These are phyloP conservation scores for Sebastes minor DNA, from an alignment of 2,797 vertebrate genomes.

Conservation along the genomic window DNA sequence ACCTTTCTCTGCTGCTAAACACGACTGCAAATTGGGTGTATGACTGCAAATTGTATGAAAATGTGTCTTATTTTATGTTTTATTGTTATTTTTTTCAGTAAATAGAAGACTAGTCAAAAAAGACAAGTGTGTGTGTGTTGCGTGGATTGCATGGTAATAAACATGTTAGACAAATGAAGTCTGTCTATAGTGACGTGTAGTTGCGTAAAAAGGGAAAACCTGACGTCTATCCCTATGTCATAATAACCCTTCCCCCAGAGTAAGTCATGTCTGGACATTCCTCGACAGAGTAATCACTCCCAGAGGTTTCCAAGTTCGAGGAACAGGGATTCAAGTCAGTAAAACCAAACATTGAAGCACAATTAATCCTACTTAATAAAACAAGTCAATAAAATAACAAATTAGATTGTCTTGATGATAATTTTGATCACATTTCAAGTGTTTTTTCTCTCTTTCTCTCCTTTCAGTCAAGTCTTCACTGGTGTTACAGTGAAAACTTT, in stretches of 20 bases:
- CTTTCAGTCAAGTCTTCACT: no score
- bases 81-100: no score
- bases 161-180: not conserved
- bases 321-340: not conserved
- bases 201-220: slow-evolving; percentile 15
- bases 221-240: not conserved
- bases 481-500: not conserved
- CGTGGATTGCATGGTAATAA: not conserved
- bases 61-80: no score
- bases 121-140: no score
- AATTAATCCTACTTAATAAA: rapidly evolving
- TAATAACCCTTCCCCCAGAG: not conserved
- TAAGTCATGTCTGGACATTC: slow-evolving; percentile 15
- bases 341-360: rapidly evolving
- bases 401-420: not conserved
- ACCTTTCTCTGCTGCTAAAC: no score
- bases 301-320: not conserved
- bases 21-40: no score
- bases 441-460: no score
- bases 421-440: no score
- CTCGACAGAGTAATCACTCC: slow-evolving; percentile 9
- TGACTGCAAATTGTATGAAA: no score
- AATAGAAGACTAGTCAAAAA: no score
- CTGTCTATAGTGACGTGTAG: not conserved
- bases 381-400: no score